Evolutionary conservation across 2,888 invertebrate species (phyloP).

Genomic region (Trissolcus japonicus): DNA sequence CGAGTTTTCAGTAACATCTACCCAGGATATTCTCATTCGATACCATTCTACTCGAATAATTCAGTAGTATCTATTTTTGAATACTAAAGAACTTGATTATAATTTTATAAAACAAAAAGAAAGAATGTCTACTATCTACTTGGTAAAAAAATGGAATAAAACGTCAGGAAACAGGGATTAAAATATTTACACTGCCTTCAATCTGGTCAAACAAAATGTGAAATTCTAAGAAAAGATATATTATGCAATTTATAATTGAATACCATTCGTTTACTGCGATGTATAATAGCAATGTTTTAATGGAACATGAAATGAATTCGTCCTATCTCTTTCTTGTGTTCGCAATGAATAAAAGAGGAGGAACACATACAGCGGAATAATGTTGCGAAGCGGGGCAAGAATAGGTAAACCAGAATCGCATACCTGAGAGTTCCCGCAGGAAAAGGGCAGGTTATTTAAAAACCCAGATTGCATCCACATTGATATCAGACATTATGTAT

Average conservation of each 20-base stretch:
- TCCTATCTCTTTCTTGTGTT: slow-evolving; percentile 29
- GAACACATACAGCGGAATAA: slow-evolving; percentile 24
- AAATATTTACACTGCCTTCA: too few species aligned
- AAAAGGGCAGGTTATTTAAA: slow-evolving; percentile 72
- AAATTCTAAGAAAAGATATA: slow-evolving; percentile 26
- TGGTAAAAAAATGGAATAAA: too few species aligned
- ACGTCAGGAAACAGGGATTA: too few species aligned
- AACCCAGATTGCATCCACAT: slow-evolving; percentile 70
- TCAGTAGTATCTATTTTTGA: too few species aligned
- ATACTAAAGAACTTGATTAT: too few species aligned
- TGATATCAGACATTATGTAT: slow-evolving; percentile 74
- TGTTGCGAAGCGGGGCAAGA: slow-evolving; percentile 30
- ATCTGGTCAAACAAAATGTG: too few species aligned
- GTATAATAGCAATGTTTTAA: slow-evolving; percentile 38
- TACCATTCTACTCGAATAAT: too few species aligned
- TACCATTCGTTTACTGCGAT: slow-evolving; percentile 18
- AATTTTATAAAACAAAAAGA: too few species aligned
- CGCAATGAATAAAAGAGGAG: neutral
- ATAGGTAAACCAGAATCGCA: slow-evolving; percentile 59
- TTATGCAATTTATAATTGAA: slow-evolving; percentile 30
- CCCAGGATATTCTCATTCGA: too few species aligned
- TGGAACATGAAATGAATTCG: slow-evolving; percentile 35
- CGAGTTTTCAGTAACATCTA: too few species aligned
- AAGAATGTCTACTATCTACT: too few species aligned
- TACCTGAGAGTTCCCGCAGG: slow-evolving; percentile 73